These are phyloP conservation scores for Choristoneura rosaceana DNA, from an alignment of 2,888 invertebrate species.

Conservation along the genomic window DNA sequence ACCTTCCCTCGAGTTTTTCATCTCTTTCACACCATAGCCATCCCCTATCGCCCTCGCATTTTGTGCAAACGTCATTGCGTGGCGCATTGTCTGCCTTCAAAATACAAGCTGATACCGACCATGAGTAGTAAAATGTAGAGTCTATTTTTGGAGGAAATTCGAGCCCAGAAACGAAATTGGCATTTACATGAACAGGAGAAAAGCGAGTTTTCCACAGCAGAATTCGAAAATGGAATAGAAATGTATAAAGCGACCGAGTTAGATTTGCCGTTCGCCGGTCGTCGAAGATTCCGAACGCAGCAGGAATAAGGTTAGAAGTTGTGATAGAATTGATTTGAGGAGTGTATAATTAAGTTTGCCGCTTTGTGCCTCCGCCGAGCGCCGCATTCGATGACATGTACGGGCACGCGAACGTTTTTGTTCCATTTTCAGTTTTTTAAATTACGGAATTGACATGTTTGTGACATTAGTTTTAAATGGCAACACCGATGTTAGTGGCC, in stretches of 20 bases:
- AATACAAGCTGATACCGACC: constrained; percentile 54
- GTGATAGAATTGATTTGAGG: constrained; percentile 38
- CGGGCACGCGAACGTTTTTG: constrained; percentile 83
- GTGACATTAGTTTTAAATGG: constrained; percentile 61
- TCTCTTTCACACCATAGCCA: constrained; percentile 60
- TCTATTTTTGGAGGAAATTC: constrained; percentile 51
- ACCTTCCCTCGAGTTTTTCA: constrained; percentile 61
- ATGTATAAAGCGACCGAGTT: constrained; percentile 61
- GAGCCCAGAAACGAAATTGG: constrained; percentile 78
- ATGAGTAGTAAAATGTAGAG: constrained; percentile 51
- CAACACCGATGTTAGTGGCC: constrained; percentile 45
- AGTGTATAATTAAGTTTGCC: constrained; percentile 54
- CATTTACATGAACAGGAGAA: constrained; percentile 81
- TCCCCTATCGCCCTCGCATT: constrained; percentile 58
- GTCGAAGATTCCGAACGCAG: constrained; percentile 38
- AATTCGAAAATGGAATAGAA: constrained; percentile 77
- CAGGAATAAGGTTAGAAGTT: constrained; percentile 55
- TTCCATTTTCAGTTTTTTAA: constrained; percentile 68
- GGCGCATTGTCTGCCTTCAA: constrained; percentile 77
- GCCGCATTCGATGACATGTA: constrained; percentile 80
- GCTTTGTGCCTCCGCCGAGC: constrained; percentile 66
- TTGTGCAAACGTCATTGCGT: constrained; percentile 82
- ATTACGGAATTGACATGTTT: constrained; percentile 59
- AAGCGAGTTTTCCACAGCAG: constrained; percentile 82
- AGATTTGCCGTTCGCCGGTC: constrained; percentile 48